phyloP scores from a whole-genome alignment of 2,797 vertebrate species.

The Champsocephalus esox region DNA sequence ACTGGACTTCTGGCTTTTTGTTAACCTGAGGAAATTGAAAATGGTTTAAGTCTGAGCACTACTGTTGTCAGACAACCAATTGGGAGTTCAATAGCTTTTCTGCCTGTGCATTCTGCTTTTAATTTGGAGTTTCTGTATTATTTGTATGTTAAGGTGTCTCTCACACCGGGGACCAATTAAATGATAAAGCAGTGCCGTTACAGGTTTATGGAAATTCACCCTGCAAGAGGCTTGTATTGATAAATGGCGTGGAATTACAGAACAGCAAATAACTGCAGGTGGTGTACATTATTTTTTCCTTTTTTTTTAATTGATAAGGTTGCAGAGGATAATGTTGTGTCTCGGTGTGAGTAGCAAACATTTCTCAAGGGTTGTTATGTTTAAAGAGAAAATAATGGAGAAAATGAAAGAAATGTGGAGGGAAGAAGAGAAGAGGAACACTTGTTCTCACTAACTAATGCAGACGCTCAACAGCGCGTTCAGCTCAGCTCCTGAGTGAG shows the following conservation, averaged over 20 bases:
- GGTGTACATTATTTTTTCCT: constrained; percentile 68
- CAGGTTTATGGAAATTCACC: constrained; percentile 83
- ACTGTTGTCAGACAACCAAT: constrained; percentile 60
- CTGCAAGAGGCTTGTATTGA: constrained; percentile 76
- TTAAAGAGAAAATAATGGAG: constrained; percentile 46
- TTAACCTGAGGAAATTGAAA: constrained; percentile 44
- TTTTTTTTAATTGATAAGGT: constrained; percentile 78
- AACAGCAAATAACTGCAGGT: constrained; percentile 82
- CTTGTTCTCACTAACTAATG: constrained; percentile 38
- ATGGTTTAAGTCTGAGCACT: constrained; percentile 47
- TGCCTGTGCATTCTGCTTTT: constrained; percentile 59
- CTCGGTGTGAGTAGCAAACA: constrained; percentile 43
- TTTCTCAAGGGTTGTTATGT: constrained; percentile 65
- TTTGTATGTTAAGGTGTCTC: constrained; percentile 81
- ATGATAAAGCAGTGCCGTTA: constrained; percentile 82
- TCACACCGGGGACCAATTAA: constrained; percentile 82
- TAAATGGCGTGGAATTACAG: constrained; percentile 80
- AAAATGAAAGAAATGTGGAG: constrained; percentile 47
- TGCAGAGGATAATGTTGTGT: constrained; percentile 60
- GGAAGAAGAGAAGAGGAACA: constrained; percentile 39
- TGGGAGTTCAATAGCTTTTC: constrained; percentile 64
- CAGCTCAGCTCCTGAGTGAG: constrained; percentile 58
- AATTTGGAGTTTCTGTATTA: constrained; percentile 69
- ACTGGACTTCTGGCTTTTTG: constrained; percentile 28
- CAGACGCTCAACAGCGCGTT: constrained; percentile 60